phyloP scores from a whole-genome alignment of 2,113 vertebrate species.

The Dasyurus viverrinus region DNA sequence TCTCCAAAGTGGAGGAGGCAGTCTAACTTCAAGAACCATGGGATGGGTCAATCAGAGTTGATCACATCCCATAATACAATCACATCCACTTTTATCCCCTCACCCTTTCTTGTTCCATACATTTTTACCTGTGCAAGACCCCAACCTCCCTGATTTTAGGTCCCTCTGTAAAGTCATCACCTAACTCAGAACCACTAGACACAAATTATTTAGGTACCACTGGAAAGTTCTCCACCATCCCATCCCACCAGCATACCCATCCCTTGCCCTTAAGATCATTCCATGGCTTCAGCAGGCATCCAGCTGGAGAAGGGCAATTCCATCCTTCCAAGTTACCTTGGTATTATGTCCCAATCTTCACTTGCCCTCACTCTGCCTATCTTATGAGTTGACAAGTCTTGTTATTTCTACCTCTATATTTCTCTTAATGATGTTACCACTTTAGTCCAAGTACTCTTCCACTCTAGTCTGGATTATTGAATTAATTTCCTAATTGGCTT shows the following conservation, averaged over 20 bases:
- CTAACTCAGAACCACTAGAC: too few species aligned
- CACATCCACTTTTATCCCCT: too few species aligned
- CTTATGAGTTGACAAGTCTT: neutral
- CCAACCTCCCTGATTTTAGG: too few species aligned
- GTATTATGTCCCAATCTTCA: neutral
- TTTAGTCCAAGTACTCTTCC: neutral
- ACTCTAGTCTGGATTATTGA: neutral
- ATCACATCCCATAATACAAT: neutral
- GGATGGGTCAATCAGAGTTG: neutral
- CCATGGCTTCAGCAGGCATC: neutral
- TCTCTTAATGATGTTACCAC: neutral
- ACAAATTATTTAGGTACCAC: too few species aligned
- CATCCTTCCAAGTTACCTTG: neutral
- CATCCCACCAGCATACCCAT: neutral
- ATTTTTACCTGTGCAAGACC: too few species aligned
- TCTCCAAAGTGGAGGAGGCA: neutral
- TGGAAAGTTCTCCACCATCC: too few species aligned
- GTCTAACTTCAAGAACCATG: neutral
- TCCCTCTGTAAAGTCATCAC: too few species aligned
- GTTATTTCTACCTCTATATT: neutral
- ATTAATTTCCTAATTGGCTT: neutral
- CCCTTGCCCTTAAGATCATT: neutral
- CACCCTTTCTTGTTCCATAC: neutral
- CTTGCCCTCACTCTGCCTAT: neutral
- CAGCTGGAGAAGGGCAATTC: neutral